Percentiles rank a stretch among this genome's conserved stretches.
Conservation (phyloP, 2,113 vertebrate species). For the Corythornis cristatus region DNA sequence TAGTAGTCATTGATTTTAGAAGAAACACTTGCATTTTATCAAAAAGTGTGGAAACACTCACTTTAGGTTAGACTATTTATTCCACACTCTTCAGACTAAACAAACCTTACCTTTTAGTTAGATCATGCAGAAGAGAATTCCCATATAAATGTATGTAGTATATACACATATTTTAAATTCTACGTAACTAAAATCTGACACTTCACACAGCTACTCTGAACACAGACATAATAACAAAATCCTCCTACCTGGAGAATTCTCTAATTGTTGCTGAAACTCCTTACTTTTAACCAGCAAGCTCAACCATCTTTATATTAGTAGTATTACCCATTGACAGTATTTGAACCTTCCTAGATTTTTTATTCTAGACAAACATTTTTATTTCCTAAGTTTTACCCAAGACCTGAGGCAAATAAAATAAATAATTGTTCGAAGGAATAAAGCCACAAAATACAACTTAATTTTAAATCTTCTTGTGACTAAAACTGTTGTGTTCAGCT, state of each 20-base stretch:
- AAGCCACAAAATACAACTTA: neutral
- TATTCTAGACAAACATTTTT: neutral
- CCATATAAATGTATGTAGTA: neutral
- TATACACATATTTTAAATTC: neutral
- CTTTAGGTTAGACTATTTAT: neutral
- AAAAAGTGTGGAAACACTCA: neutral
- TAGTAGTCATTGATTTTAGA: neutral
- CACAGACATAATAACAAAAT: neutral
- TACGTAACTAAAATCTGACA: neutral
- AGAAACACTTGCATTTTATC: neutral
- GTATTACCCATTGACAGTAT: neutral
- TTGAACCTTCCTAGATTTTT: neutral
- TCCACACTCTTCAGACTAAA: neutral
- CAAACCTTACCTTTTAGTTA: neutral
- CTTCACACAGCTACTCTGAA: neutral
- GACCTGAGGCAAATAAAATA: neutral
- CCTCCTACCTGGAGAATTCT: neutral
- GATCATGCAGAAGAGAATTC: neutral
- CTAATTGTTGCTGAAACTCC: neutral
- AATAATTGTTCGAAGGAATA: neutral
- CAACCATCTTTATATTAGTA: neutral
- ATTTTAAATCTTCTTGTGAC: neutral
- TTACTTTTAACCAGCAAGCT: neutral
- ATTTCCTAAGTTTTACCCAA: neutral
- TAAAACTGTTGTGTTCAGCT: neutral